Conservation (phyloP, 2,888 invertebrate species). For the Lottia scabra region DNA sequence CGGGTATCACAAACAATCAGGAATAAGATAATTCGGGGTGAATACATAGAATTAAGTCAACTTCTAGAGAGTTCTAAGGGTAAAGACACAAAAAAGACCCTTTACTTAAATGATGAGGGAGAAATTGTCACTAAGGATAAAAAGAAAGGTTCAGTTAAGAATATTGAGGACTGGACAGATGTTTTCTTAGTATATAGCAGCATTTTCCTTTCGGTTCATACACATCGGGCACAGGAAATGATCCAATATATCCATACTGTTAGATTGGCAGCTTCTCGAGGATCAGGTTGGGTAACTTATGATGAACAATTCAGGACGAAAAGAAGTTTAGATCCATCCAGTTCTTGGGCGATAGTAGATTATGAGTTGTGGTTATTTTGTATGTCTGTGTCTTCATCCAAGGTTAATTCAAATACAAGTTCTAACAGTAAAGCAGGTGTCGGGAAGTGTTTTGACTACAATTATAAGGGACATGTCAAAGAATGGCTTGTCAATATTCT, state of each 20-base stretch:
- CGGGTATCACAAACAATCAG: neutral
- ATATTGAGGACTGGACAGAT: neutral
- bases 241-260: neutral
- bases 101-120: neutral
- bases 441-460: neutral
- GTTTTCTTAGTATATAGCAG: neutral
- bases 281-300: neutral
- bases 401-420: no score
- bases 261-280: neutral
- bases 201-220: no score
- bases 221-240: neutral
- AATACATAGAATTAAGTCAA: neutral
- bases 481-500: neutral
- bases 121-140: neutral
- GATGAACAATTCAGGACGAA: neutral
- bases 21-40: neutral
- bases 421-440: neutral
- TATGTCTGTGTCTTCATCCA: neutral
- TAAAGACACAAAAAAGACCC: neutral
- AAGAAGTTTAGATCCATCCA: neutral
- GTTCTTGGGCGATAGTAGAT: neutral
- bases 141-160: neutral
- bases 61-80: neutral
- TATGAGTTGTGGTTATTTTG: neutral
- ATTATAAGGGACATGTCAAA: neutral